Base-by-base conservation (phyloP, 2,888 invertebrate genomes). In the Bimastos eiseni region DNA sequence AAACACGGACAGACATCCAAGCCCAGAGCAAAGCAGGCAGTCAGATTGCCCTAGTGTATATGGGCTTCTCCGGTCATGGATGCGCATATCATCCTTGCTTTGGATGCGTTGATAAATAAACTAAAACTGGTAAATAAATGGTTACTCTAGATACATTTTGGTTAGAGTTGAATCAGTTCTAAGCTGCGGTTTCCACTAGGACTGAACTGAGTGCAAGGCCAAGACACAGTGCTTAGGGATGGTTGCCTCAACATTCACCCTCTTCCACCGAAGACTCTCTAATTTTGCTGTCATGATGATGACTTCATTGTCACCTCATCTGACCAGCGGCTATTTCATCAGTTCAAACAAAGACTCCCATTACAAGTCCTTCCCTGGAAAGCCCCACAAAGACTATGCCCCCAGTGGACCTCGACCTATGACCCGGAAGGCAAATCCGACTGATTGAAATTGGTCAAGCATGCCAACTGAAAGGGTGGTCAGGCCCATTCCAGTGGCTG, bases 381-480 rank as follows among this genome's bases (percentile, higher is more conserved):
- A 70, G 70, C 30, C n/a, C 0, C 30, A 70, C 70, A 70, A 70
- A n/a, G 70, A 70, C 70, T n/a, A n/a, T 30, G 70, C 70, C 70
- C 70, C n/a, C 30, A 70, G 30, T n/a, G 30, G 30, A 70, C 70
- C 70, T n/a, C 30, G 70, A 70, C 70, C 70, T 70, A 70, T 70
- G 70, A 70, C 70, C 70, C 49, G 30, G n/a, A 19, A 86, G 34
- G 36, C 34, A 34, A 86, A 86, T 86, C 86, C 21, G 21, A 34
- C 36, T 86, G 86, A 86, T 86, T 86, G 86, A 86, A 86, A 37
- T 37, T 86, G 86, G 86, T 86, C 36, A 86, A 34, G 86, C 86
- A 86, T 37, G 86, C 37, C 37, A n/a, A 70, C 70, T 17, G 30
- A n/a, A 70, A 70, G 70, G 70, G 30, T 70, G 70, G n/a, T 70